These are phyloP conservation scores for Boulengeromyrus knoepffleri DNA, from an alignment of 2,113 vertebrate species.

Conservation along the genomic window DNA sequence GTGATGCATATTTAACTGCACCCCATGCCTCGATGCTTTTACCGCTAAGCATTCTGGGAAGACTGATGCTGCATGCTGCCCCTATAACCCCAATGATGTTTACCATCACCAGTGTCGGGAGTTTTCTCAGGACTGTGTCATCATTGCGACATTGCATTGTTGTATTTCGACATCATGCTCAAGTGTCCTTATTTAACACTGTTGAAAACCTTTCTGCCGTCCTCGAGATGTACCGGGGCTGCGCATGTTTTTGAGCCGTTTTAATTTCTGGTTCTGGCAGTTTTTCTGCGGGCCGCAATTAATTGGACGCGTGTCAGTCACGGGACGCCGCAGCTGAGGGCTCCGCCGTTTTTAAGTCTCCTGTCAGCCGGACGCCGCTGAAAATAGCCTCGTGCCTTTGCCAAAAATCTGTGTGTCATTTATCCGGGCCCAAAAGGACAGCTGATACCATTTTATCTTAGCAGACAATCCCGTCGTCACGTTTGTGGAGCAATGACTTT, in stretches of 20 bases:
- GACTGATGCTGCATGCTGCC: not conserved
- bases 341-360: not conserved
- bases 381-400: slow-evolving; percentile 4
- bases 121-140: not conserved
- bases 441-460: not conserved
- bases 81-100: not conserved
- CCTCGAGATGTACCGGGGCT: not conserved
- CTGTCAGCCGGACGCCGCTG: slow-evolving; percentile 1
- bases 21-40: not conserved
- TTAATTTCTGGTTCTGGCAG: not conserved
- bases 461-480: not conserved
- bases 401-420: slow-evolving; percentile 7
- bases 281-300: not conserved
- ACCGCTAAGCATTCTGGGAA: not conserved
- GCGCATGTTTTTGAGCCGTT: not conserved
- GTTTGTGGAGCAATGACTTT: not conserved
- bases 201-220: not conserved
- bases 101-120: not conserved
- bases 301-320: slow-evolving; percentile 11
- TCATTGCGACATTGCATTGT: not conserved
- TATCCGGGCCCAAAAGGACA: not conserved
- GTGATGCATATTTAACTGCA: not conserved
- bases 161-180: not conserved
- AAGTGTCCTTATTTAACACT: not conserved
- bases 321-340: not conserved